Evolutionary conservation across 2,888 invertebrate species (phyloP).

Genomic region (Mystacides longicornis): DNA sequence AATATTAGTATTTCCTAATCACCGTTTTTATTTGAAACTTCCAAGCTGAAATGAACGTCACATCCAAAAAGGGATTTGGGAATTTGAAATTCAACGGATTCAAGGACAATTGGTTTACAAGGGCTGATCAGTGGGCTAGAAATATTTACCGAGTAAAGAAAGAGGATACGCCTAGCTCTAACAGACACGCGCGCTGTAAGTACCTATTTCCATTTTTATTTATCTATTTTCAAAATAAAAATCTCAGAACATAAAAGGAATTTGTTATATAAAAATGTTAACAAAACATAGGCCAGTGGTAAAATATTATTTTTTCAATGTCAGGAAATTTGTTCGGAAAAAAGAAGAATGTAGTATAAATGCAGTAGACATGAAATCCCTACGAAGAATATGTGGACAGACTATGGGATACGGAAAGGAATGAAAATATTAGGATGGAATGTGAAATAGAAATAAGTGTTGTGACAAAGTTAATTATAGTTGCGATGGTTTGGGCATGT

Average conservation of each 20-base stretch:
- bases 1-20: no score
- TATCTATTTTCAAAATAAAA: neutral
- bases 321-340: no score
- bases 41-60: neutral
- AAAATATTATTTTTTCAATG: no score
- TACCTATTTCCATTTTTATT: neutral
- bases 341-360: no score
- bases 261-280: neutral
- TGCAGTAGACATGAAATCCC: no score
- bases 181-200: constrained; percentile 1
- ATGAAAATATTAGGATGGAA: no score
- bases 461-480: no score
- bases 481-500: no score
- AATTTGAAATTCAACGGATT: neutral
- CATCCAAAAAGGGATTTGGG: neutral
- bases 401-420: no score
- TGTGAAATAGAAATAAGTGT: no score
- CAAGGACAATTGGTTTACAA: neutral
- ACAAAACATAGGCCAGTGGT: no score
- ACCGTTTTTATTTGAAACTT: neutral
- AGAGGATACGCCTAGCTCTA: neutral
- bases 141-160: neutral
- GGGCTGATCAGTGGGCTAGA: constrained; percentile 2
- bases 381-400: no score
- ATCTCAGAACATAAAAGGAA: neutral